Conservation (phyloP, 2,888 invertebrate genomes). For the Trichacis sp. region DNA sequence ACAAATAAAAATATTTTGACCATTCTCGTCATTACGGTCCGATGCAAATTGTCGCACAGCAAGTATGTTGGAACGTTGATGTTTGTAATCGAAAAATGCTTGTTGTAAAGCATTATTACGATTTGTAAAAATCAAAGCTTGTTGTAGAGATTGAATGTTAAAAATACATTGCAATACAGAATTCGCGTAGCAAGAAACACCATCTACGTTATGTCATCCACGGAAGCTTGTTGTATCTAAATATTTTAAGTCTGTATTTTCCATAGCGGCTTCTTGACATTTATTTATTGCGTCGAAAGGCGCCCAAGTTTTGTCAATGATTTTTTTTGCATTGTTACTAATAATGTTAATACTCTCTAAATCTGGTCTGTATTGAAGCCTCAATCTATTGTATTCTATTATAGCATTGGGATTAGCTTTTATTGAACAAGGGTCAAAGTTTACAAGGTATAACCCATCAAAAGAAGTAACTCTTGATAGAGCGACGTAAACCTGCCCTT, state of each 20-base stretch:
- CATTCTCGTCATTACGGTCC: too few species aligned
- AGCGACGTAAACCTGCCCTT: slow-evolving; percentile 47
- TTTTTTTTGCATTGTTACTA: too few species aligned
- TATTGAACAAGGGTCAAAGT: slow-evolving; percentile 38
- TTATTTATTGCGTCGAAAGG: background rate
- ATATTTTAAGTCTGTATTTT: background rate
- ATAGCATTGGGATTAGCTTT: slow-evolving; percentile 32
- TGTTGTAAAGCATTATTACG: too few species aligned
- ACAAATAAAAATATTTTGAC: too few species aligned
- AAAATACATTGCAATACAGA: background rate
- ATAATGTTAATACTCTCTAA: too few species aligned
- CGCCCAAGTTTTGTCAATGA: slow-evolving; percentile 25
- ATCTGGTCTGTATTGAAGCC: slow-evolving; percentile 26
- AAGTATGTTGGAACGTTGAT: too few species aligned
- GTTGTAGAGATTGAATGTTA: too few species aligned
- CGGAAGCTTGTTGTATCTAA: background rate
- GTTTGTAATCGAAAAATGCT: too few species aligned
- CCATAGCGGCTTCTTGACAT: slow-evolving; percentile 13
- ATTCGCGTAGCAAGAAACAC: slow-evolving; percentile 1
- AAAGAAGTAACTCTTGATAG: slow-evolving; percentile 41
- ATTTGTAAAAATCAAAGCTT: too few species aligned
- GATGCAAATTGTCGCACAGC: too few species aligned
- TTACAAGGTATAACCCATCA: slow-evolving; percentile 46
- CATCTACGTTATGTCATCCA: background rate
- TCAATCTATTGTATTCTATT: slow-evolving; percentile 37